Conservation (phyloP, 2,113 vertebrate species). For the Illadopsis cleaveri region DNA sequence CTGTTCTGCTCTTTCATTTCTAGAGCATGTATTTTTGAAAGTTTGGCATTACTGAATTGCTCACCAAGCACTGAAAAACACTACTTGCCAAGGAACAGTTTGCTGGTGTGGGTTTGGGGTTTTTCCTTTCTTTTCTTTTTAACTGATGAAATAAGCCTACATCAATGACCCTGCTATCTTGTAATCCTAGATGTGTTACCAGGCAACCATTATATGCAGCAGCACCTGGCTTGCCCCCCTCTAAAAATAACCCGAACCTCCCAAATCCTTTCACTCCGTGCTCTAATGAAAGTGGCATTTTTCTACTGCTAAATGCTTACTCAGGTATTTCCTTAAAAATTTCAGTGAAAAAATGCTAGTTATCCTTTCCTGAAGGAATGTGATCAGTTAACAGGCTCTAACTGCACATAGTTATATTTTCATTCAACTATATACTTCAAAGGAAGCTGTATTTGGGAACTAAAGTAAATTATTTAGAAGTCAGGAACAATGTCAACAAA, state of each 20-base stretch:
- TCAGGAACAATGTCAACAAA: background rate
- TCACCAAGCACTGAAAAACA: background rate
- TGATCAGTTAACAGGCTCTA: background rate
- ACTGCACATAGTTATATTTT: background rate
- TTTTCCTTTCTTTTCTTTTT: background rate
- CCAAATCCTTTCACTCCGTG: background rate
- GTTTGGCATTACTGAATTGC: background rate
- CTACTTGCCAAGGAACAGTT: background rate
- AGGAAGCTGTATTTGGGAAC: background rate
- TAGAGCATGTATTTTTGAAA: background rate
- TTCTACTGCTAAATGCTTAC: background rate
- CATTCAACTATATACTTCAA: background rate
- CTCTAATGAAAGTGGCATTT: background rate
- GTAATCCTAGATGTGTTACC: slow-evolving; percentile 7
- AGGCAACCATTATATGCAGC: slow-evolving; percentile 24
- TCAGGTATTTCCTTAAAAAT: background rate
- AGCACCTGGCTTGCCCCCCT: background rate
- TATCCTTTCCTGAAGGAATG: background rate
- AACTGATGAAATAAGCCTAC: background rate
- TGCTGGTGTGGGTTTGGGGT: background rate
- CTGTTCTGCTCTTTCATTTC: background rate
- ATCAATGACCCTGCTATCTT: background rate
- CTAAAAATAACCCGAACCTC: slow-evolving; percentile 20
- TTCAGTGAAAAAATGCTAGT: background rate
- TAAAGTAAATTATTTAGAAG: background rate